These are phyloP conservation scores for Triplophysa rosa DNA, from an alignment of 2,113 vertebrate species.

Conservation along the genomic window DNA sequence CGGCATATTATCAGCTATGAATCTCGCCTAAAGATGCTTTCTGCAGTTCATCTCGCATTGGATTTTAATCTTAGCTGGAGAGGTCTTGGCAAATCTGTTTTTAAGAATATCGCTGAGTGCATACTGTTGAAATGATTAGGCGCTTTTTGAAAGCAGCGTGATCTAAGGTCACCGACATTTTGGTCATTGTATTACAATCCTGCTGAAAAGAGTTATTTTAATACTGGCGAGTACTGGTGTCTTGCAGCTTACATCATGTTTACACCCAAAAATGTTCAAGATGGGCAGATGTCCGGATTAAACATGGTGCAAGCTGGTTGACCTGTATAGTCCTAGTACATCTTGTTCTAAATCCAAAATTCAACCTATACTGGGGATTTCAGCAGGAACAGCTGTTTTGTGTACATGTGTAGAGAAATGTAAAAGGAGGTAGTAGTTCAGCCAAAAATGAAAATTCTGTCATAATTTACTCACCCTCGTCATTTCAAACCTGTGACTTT, in stretches of 20 bases:
- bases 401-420: conserved; percentile 1
- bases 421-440: no score
- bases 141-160: neutral
- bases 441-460: no score
- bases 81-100: neutral
- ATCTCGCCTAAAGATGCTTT: conserved; percentile 48
- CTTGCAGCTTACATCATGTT: no score
- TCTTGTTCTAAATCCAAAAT: neutral
- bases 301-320: neutral
- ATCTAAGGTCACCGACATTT: neutral
- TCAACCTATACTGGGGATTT: neutral
- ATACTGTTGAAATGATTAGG: neutral
- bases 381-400: neutral
- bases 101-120: neutral
- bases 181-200: neutral
- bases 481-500: no score
- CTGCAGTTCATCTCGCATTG: conserved; percentile 15
- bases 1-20: conserved; percentile 48
- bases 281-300: no score
- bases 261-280: no score
- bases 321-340: no score
- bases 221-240: neutral
- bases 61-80: neutral
- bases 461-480: no score
- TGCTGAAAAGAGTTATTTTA: conserved; percentile 8